These are phyloP conservation scores for Nasonovia ribisnigri DNA, from an alignment of 2,888 invertebrate genomes.

Conservation along the genomic window DNA sequence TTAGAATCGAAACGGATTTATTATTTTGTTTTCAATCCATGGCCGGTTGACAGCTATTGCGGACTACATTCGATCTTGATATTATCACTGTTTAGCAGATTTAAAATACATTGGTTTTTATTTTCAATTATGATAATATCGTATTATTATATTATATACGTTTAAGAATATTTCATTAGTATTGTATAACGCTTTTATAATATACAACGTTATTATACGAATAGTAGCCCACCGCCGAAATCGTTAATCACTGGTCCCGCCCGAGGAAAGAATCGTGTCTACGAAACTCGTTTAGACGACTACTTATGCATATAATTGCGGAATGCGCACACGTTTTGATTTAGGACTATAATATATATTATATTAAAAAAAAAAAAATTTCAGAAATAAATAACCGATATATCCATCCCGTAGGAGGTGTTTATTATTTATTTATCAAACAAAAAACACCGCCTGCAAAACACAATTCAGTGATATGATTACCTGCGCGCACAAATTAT, in stretches of 20 bases:
- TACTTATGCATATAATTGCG: neutral
- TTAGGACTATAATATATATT: neutral
- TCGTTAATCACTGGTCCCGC: neutral
- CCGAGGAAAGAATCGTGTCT: neutral
- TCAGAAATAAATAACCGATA: neutral
- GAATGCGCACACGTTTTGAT: neutral
- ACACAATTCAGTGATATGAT: neutral
- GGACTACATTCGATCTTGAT: neutral
- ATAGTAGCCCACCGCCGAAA: neutral
- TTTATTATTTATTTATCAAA: slow-evolving; percentile 2
- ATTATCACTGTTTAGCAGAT: neutral
- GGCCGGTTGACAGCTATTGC: neutral
- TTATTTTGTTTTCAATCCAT: neutral
- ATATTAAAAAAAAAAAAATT: neutral
- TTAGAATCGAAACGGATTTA: neutral
- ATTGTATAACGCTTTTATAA: neutral
- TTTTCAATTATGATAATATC: neutral
- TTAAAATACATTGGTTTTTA: neutral
- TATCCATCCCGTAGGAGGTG: neutral
- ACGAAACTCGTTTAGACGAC: slow-evolving; percentile 5
- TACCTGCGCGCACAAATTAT: neutral
- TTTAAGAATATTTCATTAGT: neutral
- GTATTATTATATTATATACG: too few species aligned
- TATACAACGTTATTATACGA: neutral
- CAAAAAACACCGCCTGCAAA: neutral